These are phyloP conservation scores for Drosophila sp. DNA, from an alignment of 1,140 invertebrate genomes.

Conservation along the genomic window DNA sequence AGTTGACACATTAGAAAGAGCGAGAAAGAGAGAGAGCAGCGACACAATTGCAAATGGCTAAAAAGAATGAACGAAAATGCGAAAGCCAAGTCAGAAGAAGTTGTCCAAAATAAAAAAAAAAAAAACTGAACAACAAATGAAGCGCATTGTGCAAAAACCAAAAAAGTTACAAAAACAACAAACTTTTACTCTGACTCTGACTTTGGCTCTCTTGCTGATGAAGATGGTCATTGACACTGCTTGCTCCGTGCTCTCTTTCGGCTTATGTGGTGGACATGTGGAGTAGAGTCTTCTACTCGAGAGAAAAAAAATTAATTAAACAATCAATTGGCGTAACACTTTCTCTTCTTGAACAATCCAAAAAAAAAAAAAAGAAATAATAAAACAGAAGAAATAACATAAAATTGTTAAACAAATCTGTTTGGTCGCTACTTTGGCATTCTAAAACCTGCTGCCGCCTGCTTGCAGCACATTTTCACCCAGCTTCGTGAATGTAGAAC, in stretches of 20 bases:
- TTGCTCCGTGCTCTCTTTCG: conserved; percentile 1
- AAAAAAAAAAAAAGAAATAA: conserved; percentile 51
- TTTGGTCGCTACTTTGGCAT: conserved; percentile 1
- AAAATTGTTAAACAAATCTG: conserved; percentile 14
- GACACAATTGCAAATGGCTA: conserved; percentile 64
- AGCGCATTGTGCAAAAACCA: conserved; percentile 64
- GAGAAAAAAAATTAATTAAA: conserved; percentile 75
- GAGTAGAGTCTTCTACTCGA: conserved; percentile 41
- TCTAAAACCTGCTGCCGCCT: conserved; percentile 10
- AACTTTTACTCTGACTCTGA: conserved; percentile 66
- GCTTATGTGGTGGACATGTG: conserved; percentile 29
- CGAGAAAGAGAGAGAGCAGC: background rate
- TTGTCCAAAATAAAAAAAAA: conserved; percentile 30
- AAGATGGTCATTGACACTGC: conserved; percentile 52
- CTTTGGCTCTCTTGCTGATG: conserved; percentile 20
- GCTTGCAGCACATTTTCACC: conserved; percentile 9
- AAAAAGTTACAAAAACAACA: conserved; percentile 19
- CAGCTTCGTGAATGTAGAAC: conserved; percentile 10
- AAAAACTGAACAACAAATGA: conserved; percentile 68
- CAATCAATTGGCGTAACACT: conserved; percentile 81
- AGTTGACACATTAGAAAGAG: conserved; percentile 67
- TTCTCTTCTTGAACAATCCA: conserved; percentile 79
- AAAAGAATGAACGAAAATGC: conserved; percentile 56
- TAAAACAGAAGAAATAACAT: conserved; percentile 46
- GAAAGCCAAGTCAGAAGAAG: conserved; percentile 50